phyloP scores from a whole-genome alignment of 1,140 invertebrate genomes.

The Helicoverpa armigera region DNA sequence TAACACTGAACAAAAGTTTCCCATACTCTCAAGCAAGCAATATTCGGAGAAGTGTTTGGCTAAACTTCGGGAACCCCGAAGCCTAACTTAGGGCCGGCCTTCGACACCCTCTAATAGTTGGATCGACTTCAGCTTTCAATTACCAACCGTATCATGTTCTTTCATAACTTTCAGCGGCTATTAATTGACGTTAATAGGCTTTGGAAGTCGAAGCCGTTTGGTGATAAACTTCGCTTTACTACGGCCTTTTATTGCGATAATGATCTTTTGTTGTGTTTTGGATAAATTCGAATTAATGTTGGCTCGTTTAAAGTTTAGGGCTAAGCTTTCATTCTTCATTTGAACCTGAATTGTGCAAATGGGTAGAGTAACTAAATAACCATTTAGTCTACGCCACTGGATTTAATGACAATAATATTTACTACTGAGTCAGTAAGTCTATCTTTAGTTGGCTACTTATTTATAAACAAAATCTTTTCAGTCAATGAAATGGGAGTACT shows the following conservation, averaged over 20 bases:
- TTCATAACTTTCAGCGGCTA: slow-evolving; percentile 23
- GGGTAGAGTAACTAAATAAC: no score
- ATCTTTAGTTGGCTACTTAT: no score
- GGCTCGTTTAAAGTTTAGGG: not conserved
- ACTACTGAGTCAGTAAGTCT: no score
- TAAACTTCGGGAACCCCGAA: not conserved
- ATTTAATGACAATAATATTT: no score
- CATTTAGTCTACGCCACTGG: no score
- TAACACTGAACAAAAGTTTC: not conserved
- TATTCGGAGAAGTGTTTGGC: not conserved
- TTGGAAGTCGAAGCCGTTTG: slow-evolving; percentile 8
- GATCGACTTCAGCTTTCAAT: slow-evolving; percentile 32
- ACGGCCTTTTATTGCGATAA: not conserved
- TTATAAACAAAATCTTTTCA: no score
- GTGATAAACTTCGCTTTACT: not conserved
- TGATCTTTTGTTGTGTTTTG: slow-evolving; percentile 24
- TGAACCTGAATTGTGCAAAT: no score
- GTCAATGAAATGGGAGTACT: not conserved
- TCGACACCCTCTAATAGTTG: slow-evolving; percentile 8
- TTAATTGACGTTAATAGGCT: slow-evolving; percentile 32
- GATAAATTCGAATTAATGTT: not conserved
- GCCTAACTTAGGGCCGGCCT: not conserved
- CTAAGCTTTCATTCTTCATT: not conserved
- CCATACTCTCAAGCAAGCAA: not conserved
- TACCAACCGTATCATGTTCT: slow-evolving; percentile 37